Percentiles rank a stretch among this genome's conserved stretches.
phyloP scores from a whole-genome alignment of 2,113 vertebrate species.

The zebrafish (Danio rerio) region GRCz12tu NC_133183.1:13227001-13227500 shows the following conservation, averaged over 20 bases:
- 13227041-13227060: conserved; percentile 4
- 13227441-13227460: no score
- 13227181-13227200: background rate
- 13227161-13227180: conserved; percentile 23
- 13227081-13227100: background rate
- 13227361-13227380: no score
- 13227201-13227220: background rate
- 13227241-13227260: conserved; percentile 6
- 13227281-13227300: background rate
- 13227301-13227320: background rate
- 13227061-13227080: background rate
- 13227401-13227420: no score
- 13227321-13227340: background rate
- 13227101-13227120: conserved; percentile 31
- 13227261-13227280: background rate
- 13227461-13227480: no score
- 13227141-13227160: conserved; percentile 38
- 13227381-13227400: no score
- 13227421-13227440: no score
- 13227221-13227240: background rate
- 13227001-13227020: conserved; percentile 13
- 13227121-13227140: conserved; percentile 40
- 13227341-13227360: no score
- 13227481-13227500: no score
- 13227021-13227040: background rate